Base-by-base conservation (phyloP, 1,140 invertebrate genomes). In the Drosophila ogumai region DNA sequence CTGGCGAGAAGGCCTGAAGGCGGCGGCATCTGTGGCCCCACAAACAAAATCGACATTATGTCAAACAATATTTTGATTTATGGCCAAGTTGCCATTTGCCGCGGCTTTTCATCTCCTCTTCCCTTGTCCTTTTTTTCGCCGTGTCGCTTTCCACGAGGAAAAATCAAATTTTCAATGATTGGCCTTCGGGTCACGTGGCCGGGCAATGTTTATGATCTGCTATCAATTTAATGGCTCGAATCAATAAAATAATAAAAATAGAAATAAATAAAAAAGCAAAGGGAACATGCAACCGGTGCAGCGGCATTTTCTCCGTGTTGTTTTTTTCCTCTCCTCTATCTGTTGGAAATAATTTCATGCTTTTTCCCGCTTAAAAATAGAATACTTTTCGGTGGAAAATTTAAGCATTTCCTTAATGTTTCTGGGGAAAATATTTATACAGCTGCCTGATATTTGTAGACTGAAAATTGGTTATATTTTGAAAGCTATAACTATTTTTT, bases 141-240 rank as follows among this genome's bases (percentile, higher is more conserved):
- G 44, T 47, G 44, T 31, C 47, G 15, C 15, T 50, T 28, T 8
- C 19, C 28, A 50, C 15, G 34, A 47, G 36, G 72, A 80, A 81
- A 84, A 77, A 85, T 84, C 60, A 85, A 85, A 85, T 77, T 73
- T 85, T 47, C 77, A 85, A 63, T 73, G 81, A 84, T 84, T 84
- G 81, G 52, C 38, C 46, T 58, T n/a, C 63, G 40, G 69, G 75
- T 82, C 80, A 82, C 75, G 80, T 75, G 80, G 61, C 56, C 43
- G 13, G 59, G 52, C 36, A 58, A 57, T 59, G 76, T 73, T 85
- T 69, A 77, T 85, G 77, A 81, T 84, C 73, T 71, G 66, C 60
- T 64, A 85, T 85, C 77, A 74, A 64, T 69, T 81, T 85, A 85
- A 85, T 78, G 67, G 59, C 41, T 73, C 25, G 43, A 84, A 73